Percentiles rank a stretch among this genome's conserved stretches.
phyloP scores from a whole-genome alignment of 2,797 vertebrate genomes.

The Phrynocephalus forsythii region DNA sequence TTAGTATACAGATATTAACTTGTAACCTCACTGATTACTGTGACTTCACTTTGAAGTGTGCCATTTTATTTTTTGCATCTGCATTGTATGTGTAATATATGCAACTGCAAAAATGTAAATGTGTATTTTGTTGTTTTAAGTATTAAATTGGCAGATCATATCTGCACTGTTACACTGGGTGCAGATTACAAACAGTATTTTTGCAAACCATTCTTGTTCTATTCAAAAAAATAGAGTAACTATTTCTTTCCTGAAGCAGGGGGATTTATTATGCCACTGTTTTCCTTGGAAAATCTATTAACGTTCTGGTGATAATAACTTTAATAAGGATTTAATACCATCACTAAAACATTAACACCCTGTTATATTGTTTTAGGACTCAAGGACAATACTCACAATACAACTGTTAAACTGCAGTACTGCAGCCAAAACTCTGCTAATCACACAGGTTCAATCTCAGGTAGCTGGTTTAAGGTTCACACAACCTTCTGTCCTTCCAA shows the following conservation, averaged over 20 bases:
- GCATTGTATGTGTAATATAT: not conserved
- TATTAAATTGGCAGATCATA: not conserved
- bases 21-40: constrained; percentile 25
- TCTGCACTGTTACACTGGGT: not conserved
- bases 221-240: not conserved
- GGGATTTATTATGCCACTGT: not conserved
- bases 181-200: constrained; percentile 25
- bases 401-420: too few species aligned
- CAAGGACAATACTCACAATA: too few species aligned
- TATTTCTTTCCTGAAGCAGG: not conserved
- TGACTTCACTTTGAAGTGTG: not conserved
- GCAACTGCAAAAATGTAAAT: not conserved
- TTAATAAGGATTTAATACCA: not conserved
- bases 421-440: too few species aligned
- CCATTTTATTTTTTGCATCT: constrained; percentile 31
- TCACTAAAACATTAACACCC: too few species aligned
- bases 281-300: not conserved
- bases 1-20: constrained; percentile 35
- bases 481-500: too few species aligned
- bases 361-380: too few species aligned
- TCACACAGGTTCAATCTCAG: too few species aligned
- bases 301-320: not conserved
- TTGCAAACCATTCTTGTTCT: not conserved
- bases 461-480: too few species aligned
- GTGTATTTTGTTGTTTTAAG: not conserved